Evolutionary conservation across 53 echinoderm and acorn worm genomes (phyloP).

Genomic region (Echinarachnius parma): DNA sequence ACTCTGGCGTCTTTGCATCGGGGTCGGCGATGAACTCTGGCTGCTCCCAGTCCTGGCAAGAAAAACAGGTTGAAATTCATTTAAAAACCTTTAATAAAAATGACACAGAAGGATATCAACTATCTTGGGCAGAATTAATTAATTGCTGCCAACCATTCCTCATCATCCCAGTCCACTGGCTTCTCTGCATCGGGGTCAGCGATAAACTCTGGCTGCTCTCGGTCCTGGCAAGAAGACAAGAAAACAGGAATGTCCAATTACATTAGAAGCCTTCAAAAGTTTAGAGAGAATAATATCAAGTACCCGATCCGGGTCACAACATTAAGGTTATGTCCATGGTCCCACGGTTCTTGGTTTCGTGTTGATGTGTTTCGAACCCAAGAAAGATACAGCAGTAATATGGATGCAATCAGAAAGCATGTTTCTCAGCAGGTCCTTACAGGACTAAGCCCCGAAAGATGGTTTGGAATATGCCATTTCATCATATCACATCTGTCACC

Average conservation of each 20-base stretch:
- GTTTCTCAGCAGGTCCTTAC: slow-evolving; percentile 36
- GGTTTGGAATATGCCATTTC: slow-evolving; percentile 39
- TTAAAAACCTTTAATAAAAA: slow-evolving; percentile 73
- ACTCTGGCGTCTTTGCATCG: slow-evolving; percentile 95
- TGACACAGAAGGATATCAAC: neutral
- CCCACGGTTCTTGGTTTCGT: no score
- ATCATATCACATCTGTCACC: slow-evolving; percentile 29
- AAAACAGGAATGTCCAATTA: neutral
- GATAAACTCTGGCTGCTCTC: slow-evolving; percentile 92
- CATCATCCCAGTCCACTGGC: slow-evolving; percentile 98
- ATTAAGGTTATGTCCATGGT: no score
- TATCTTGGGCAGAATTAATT: neutral
- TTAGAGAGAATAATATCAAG: no score
- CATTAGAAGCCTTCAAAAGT: neutral
- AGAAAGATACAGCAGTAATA: no score
- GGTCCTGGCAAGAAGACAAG: slow-evolving; percentile 56
- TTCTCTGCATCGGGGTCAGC: slow-evolving; percentile 98
- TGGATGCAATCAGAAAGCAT: slow-evolving; percentile 38
- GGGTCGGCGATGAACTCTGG: slow-evolving; percentile 96
- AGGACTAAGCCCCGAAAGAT: slow-evolving; percentile 21
- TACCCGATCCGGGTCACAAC: no score
- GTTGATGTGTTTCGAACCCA: no score
- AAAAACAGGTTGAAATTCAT: slow-evolving; percentile 66
- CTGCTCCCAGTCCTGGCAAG: slow-evolving; percentile 83
- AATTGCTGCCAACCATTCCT: no score